Base-by-base conservation (phyloP, 2,888 invertebrate species). In the Ochropacha duplaris region DNA sequence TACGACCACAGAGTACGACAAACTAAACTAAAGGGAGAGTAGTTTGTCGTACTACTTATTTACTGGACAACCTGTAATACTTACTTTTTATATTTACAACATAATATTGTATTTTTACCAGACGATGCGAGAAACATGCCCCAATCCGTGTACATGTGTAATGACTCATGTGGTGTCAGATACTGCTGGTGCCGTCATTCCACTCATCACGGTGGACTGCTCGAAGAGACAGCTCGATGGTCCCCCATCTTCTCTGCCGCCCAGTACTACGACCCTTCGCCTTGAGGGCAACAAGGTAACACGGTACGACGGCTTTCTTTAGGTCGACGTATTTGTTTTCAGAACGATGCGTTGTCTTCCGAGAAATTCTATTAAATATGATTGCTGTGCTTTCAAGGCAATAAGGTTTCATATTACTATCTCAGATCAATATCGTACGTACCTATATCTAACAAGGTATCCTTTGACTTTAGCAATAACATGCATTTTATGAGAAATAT, bases 131-230 rank as follows among this genome's bases (percentile, higher is more conserved):
- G 84, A 86, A 49, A 94, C 95, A 54, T 96, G 96, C 71, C 95
- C 94, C 0, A 77, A 78, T 12, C 91, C 93, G 0, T 96, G 96
- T 74, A 81, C 84, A 0, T 96, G 96, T 70, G 87, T 87, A 51
- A 90, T 96, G 87, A 94, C 94, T 5, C 94, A 95, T 73, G 94
- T 96, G 16, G 94, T 95, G 0, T 92, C 93, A 12, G 93, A 91
- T 65, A 81, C 84, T 0, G 86, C 79, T 0, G 90, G 89, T 50
- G 84, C 71, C 19, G 81, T 94, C 54, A 93, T 94, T 64, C 96
- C 96, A 0, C 93, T 96, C 58, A 95, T 95, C 55, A 94, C 95
- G 2, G 95, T 96, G 36, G 94, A 96, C 83, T 96, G 96, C 76
- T 94, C 95, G 12, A 71, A 89, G 49, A 87, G 92, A 55, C 90